A percentile compares a stretch with the other conserved stretches of the same genome.
These are phyloP conservation scores for Istiophorus platypterus DNA, from an alignment of 2,113 vertebrate genomes.

Conservation along the genomic window DNA sequence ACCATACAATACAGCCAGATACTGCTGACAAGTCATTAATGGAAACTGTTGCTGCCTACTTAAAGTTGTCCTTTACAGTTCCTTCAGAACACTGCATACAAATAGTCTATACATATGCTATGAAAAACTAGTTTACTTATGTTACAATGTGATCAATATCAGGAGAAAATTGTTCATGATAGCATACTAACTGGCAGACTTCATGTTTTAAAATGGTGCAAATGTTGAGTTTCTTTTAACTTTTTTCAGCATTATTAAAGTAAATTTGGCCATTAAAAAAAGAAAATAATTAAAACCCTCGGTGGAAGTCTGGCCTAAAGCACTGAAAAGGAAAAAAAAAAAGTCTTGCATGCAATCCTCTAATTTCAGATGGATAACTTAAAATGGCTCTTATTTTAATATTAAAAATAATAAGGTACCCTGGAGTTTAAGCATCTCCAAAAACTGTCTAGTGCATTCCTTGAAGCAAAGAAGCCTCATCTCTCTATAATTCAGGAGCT, in stretches of 20 bases:
- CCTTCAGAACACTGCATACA: too few species aligned
- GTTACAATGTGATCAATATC: too few species aligned
- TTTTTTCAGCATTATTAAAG: too few species aligned
- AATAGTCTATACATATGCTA: too few species aligned
- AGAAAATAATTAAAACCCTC: background rate
- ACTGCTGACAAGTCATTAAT: too few species aligned
- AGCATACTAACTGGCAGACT: background rate
- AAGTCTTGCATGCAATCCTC: background rate
- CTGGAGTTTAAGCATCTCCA: conserved; percentile 34
- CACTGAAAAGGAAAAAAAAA: background rate
- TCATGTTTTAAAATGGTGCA: background rate
- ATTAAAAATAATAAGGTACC: conserved; percentile 25
- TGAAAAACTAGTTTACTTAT: too few species aligned
- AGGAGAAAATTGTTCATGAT: background rate
- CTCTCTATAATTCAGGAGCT: conserved; percentile 65
- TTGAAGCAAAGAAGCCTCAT: conserved; percentile 46
- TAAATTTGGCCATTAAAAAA: background rate
- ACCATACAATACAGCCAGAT: too few species aligned
- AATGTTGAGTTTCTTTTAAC: background rate
- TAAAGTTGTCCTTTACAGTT: too few species aligned
- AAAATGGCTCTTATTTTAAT: conserved; percentile 21
- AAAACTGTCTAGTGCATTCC: conserved; percentile 58
- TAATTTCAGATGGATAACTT: conserved; percentile 9
- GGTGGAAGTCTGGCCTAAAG: background rate
- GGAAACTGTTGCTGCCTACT: too few species aligned